Base-by-base conservation (phyloP, 1,140 invertebrate species). In the Drosophila sucinea region DNA sequence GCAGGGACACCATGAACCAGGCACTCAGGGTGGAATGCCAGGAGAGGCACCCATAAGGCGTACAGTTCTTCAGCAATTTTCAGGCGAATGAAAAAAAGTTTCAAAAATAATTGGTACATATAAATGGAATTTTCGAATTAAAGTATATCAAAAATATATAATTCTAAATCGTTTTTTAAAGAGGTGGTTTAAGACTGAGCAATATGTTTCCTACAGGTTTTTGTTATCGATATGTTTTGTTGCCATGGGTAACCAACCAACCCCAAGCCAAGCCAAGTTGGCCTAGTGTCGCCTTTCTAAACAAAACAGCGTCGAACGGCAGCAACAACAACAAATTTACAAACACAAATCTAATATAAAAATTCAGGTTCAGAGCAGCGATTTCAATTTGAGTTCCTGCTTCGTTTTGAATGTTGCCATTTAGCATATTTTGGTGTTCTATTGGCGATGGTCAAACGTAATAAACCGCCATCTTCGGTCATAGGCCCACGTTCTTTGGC, bases 1-100 rank as follows among this genome's bases (percentile, higher is more conserved):
- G 44, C 75, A 73, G 35, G 82, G 81, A 1, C 91, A 92, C 60
- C 66, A 55, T 11, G 87, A 92, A 29, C 51, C 74, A 11, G 57
- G 65, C 32, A 17, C 7, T 17, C 66, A 35, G 17, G 40, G 38
- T 6, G 57, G 44, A 17, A 1, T 51, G 23, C 44, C 66, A 1
- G 73, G 23, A 10, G 60, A 64, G 6, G 27, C 73, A 10, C 33
- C 73, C 1, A 1, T 33, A 2, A 69, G 73, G 8, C 73, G 74
- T 10, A 66, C 74, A 41, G 73, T 77, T 41, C 35, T 77, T 7
- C 74, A 77, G 41, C 67, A 77, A 32, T 77, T 77, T 65, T 29
- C 27, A 17, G 38, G 35, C n/a, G 38, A 61, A 27, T 61, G 38
- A 61, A 61, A 38, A 38, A 38, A 10, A 10, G 35, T 38, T 38